These are phyloP conservation scores for Drosophila nigrodunni DNA, from an alignment of 1,140 invertebrate species.

Conservation along the genomic window DNA sequence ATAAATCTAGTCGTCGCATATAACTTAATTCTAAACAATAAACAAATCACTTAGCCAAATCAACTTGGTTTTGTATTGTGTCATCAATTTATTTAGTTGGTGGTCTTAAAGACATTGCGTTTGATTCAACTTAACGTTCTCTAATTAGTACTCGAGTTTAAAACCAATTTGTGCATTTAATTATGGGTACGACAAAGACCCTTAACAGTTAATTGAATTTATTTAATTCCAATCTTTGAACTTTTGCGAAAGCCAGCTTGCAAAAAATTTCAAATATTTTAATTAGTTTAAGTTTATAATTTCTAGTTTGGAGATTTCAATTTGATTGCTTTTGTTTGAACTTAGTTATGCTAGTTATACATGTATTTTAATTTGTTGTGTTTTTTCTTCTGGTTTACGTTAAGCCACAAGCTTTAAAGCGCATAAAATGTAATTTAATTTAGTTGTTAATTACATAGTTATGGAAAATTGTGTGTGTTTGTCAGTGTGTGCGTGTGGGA, in stretches of 20 bases:
- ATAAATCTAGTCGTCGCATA: constrained; percentile 77
- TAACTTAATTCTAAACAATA: constrained; percentile 34
- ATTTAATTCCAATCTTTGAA: constrained; percentile 28
- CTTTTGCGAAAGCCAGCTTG: constrained; percentile 72
- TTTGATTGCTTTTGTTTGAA: constrained; percentile 64
- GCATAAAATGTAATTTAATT: constrained; percentile 46
- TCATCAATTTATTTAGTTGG: constrained; percentile 19
- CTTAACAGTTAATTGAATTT: constrained; percentile 29
- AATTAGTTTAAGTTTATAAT: constrained; percentile 46
- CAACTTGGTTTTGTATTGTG: constrained; percentile 1
- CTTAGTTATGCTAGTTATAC: constrained; percentile 47
- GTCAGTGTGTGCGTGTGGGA: constrained; percentile 31
- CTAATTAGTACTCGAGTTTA: constrained; percentile 58
- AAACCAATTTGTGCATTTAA: constrained; percentile 80
- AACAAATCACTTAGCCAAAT: constrained; percentile 33
- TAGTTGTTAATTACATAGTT: constrained; percentile 35
- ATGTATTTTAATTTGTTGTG: constrained; percentile 42
- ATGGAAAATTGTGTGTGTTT: constrained; percentile 42
- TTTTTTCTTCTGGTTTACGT: constrained; percentile 30
- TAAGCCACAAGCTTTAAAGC: constrained; percentile 82
- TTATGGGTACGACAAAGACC: constrained; percentile 36
- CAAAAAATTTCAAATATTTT: constrained; percentile 71
- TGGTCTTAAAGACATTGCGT: constrained; percentile 63
- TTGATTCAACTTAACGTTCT: constrained; percentile 55
- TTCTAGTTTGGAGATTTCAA: constrained; percentile 60